Percentiles rank a stretch among this genome's conserved stretches.
Conservation (phyloP, 37 sponge, comb jelly and placozoan species). For the Axinella damicornis region DNA sequence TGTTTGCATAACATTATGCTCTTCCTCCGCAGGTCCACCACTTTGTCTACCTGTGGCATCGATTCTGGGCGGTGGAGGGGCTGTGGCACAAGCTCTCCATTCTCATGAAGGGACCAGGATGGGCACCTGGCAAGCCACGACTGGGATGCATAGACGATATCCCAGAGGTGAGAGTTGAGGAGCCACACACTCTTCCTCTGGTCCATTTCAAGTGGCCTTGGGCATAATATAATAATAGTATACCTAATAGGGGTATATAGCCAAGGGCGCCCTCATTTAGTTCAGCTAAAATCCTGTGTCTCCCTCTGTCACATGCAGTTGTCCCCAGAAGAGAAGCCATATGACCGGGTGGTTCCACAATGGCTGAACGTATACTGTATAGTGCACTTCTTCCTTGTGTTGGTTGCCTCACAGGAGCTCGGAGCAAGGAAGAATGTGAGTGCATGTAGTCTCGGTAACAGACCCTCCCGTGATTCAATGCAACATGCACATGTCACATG, state of each 20-base stretch:
- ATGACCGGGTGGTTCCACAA: conserved; percentile 39
- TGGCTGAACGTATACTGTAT: conserved; percentile 72
- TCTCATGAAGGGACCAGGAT: conserved; percentile 89
- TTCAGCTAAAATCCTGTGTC: no score
- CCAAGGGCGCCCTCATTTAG: no score
- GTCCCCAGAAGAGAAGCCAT: conserved; percentile 42
- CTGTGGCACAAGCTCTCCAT: conserved; percentile 69
- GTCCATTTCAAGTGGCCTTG: no score
- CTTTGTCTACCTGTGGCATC: conserved; percentile 62
- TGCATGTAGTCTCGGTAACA: no score
- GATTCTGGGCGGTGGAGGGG: conserved; percentile 54
- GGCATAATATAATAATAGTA: no score
- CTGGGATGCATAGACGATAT: conserved; percentile 62
- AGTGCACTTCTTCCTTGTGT: conserved; percentile 62
- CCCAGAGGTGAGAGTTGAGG: conserved; percentile 29
- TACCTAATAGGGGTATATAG: no score
- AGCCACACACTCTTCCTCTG: no score
- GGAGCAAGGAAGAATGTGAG: conserved; percentile 19
- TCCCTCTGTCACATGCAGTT: conserved; percentile 2
- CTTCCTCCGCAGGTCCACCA: conserved; percentile 49
- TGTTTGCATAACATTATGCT: no score
- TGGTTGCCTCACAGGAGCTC: conserved; percentile 45
- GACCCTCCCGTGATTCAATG: no score
- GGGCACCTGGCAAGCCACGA: conserved; percentile 88
- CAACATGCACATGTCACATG: no score